Conservation (phyloP, 1,140 invertebrate genomes). For the Hycleus cichorii region DNA sequence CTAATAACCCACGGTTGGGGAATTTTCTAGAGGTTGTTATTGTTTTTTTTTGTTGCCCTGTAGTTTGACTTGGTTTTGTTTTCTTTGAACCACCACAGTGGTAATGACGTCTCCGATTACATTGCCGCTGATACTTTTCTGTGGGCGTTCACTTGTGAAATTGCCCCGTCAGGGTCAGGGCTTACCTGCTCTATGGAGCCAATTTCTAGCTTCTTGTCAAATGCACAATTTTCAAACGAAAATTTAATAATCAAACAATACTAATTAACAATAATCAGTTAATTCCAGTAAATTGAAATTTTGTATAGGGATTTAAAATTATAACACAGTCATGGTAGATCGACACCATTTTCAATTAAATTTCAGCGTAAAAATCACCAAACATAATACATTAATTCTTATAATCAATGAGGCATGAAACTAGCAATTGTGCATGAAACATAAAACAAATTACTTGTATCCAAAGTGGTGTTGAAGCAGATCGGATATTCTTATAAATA, state of each 20-base stretch:
- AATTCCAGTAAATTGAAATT: too few relatives aligned
- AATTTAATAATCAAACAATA: too few relatives aligned
- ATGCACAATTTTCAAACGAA: too few relatives aligned
- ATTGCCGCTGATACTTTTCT: slow-evolving; percentile 21
- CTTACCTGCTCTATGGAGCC: slow-evolving; percentile 13
- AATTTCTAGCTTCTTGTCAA: neutral
- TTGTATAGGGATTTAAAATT: too few relatives aligned
- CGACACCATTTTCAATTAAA: slow-evolving; percentile 7
- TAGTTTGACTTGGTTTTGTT: neutral
- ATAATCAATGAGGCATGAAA: slow-evolving; percentile 15
- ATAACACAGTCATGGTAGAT: too few relatives aligned
- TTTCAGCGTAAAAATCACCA: slow-evolving; percentile 9
- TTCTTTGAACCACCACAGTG: slow-evolving; percentile 1
- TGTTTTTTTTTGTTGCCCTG: neutral
- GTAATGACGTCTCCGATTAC: slow-evolving; percentile 25
- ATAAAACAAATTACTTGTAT: slow-evolving; percentile 15
- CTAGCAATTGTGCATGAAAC: slow-evolving; percentile 15
- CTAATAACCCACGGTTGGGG: neutral
- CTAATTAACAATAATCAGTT: too few relatives aligned
- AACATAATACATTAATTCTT: slow-evolving; percentile 15
- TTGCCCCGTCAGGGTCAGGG: slow-evolving; percentile 25
- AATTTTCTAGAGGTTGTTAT: neutral
- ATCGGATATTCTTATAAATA: neutral
- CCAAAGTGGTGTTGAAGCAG: slow-evolving; percentile 9
- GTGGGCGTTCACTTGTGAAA: slow-evolving; percentile 27